These are phyloP conservation scores for Apomyelois bistriatella DNA, from an alignment of 2,888 invertebrate genomes.

Conservation along the genomic window DNA sequence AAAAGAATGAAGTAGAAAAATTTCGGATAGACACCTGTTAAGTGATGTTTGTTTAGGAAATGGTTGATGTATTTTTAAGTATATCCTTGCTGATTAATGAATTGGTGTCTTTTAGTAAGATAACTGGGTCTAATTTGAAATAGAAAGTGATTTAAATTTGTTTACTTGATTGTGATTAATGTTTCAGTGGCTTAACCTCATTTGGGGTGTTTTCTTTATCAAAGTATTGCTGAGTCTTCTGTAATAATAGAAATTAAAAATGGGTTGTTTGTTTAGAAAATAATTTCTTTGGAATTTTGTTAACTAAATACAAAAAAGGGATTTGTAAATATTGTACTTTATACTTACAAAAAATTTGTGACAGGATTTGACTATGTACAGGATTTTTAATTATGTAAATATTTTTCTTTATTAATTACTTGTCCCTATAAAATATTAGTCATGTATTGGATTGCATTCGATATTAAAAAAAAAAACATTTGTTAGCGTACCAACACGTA, in stretches of 20 bases:
- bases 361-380: too few species aligned
- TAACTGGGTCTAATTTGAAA: conserved; percentile 44
- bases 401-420: too few species aligned
- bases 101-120: conserved; percentile 47
- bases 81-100: conserved; percentile 74
- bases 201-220: conserved; percentile 2
- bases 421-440: too few species aligned
- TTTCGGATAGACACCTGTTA: conserved; percentile 37
- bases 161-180: conserved; percentile 70
- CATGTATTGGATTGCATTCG: too few species aligned
- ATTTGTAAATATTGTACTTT: too few species aligned
- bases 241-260: neutral
- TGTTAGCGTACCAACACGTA: too few species aligned
- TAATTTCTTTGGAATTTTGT: neutral
- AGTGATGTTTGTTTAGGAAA: conserved; percentile 44
- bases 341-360: too few species aligned
- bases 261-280: neutral
- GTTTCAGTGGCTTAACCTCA: conserved; percentile 21
- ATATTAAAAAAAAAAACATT: too few species aligned
- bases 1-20: conserved; percentile 40
- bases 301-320: too few species aligned
- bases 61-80: conserved; percentile 70
- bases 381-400: too few species aligned
- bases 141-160: conserved; percentile 60
- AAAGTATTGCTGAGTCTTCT: neutral